Conservation (phyloP, 30 jellyfish, hydroid and myxozoan species). For the Hydractinia echinata region DNA sequence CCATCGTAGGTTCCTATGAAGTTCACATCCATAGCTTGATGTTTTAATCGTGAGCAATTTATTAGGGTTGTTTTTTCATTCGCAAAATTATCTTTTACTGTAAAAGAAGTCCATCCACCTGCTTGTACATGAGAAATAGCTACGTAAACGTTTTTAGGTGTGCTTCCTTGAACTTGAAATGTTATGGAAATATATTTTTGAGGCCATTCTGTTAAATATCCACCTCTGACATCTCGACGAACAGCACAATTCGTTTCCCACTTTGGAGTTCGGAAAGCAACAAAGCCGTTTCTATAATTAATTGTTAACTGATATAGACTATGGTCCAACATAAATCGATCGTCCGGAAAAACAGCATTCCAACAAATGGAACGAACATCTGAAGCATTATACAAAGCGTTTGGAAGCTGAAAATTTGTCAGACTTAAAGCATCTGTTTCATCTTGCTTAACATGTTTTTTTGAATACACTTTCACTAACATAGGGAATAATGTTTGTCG, state of each 20-base stretch:
- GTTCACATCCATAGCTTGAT: slow-evolving; percentile 25
- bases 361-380: slow-evolving; percentile 28
- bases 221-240: slow-evolving; percentile 32
- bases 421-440: neutral
- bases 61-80: neutral
- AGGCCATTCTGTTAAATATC: slow-evolving; percentile 5
- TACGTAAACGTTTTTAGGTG: slow-evolving; percentile 9
- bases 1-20: neutral
- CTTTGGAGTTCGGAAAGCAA: neutral
- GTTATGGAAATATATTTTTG: neutral
- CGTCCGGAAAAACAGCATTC: slow-evolving; percentile 32
- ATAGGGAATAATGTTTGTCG: slow-evolving; percentile 5
- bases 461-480: neutral
- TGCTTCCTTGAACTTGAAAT: neutral
- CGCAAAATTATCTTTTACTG: neutral
- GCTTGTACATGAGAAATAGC: slow-evolving; percentile 23
- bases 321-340: neutral
- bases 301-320: slow-evolving; percentile 5
- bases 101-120: slow-evolving; percentile 8
- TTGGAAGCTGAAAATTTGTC: neutral
- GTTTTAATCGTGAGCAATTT: slow-evolving; percentile 5
- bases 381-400: neutral
- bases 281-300: neutral
- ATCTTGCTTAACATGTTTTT: neutral
- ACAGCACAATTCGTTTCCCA: slow-evolving; percentile 16